phyloP scores from a whole-genome alignment of 2,797 vertebrate species.

The Rhabdophis nuchalis region DNA sequence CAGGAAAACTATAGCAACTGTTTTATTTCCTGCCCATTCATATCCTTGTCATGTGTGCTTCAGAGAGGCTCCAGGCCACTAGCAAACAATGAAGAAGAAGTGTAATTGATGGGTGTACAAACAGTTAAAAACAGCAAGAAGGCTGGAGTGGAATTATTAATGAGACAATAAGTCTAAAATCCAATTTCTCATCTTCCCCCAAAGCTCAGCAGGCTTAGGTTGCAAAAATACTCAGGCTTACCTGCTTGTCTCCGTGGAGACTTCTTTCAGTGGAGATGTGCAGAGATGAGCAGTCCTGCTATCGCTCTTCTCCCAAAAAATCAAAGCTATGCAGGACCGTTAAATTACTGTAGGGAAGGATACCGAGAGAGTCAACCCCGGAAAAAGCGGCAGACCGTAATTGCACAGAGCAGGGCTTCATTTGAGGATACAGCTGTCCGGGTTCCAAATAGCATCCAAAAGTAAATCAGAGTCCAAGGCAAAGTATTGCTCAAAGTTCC shows the following conservation, averaged over 20 bases:
- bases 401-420: neutral
- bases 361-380: neutral
- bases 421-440: neutral
- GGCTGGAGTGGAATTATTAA: neutral
- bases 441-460: too few species aligned
- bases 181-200: neutral
- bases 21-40: neutral
- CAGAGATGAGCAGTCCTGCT: neutral
- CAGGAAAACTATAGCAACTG: neutral
- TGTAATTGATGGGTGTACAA: neutral
- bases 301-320: neutral
- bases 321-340: neutral
- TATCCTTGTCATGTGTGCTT: neutral
- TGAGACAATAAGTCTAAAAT: neutral
- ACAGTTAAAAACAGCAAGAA: neutral
- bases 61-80: neutral
- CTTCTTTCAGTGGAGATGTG: neutral
- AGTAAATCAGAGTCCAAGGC: too few species aligned
- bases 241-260: neutral
- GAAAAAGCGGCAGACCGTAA: neutral
- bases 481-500: too few species aligned
- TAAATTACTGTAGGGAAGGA: neutral
- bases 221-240: neutral
- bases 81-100: neutral
- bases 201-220: neutral